Percentiles rank a stretch among this genome's conserved stretches.
Conservation (phyloP, 1,140 invertebrate species). For the Chrysopa pallens region DNA sequence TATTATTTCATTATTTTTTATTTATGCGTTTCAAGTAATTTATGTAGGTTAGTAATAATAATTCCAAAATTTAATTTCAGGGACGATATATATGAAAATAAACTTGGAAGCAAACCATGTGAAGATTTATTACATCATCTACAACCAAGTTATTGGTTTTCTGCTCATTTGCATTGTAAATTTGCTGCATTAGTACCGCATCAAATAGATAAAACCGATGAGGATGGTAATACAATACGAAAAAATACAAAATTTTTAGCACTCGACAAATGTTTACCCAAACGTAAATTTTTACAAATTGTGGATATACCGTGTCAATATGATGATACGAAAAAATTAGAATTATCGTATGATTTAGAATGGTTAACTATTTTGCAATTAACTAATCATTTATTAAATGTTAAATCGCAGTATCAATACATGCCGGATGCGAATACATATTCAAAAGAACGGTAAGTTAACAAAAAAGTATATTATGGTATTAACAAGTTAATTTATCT, state of each 20-base stretch:
- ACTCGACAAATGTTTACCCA: conserved; percentile 88
- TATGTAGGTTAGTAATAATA: too few species aligned
- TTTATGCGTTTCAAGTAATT: too few species aligned
- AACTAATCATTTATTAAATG: conserved; percentile 75
- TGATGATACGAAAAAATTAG: conserved; percentile 31
- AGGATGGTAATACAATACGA: conserved; percentile 18
- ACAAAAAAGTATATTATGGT: too few species aligned
- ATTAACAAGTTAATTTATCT: too few species aligned
- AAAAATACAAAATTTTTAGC: conserved; percentile 78
- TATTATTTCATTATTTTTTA: conserved; percentile 5
- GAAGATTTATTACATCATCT: conserved; percentile 61
- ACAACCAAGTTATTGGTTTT: conserved; percentile 86
- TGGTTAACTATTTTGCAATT: conserved; percentile 77
- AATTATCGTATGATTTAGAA: conserved; percentile 75
- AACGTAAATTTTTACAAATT: conserved; percentile 70
- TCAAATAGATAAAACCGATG: conserved; percentile 10
- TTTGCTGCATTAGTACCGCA: conserved; percentile 78
- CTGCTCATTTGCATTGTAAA: conserved; percentile 93
- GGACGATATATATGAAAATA: conserved; percentile 62
- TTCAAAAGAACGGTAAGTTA: too few species aligned
- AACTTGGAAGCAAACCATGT: conserved; percentile 68
- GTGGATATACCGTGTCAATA: conserved; percentile 28
- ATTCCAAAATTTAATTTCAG: conserved; percentile 23
- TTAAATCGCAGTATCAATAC: conserved; percentile 46
- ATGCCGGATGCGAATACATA: conserved; percentile 24